Percentiles rank a stretch among this genome's conserved stretches.
phyloP scores from a whole-genome alignment of 1,140 invertebrate genomes.

The Dinoponera quadriceps region DNA sequence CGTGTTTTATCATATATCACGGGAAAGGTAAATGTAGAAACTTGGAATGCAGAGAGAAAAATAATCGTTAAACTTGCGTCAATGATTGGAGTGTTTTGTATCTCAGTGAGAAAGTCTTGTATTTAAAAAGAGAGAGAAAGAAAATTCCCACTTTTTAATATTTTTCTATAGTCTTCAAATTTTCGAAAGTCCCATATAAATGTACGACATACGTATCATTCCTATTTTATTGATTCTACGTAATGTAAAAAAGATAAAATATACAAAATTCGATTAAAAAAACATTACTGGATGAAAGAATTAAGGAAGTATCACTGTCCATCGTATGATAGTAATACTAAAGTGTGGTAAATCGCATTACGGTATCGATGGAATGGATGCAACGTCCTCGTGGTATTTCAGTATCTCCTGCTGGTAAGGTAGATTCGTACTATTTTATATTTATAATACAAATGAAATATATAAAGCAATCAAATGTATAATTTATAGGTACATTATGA shows the following conservation, averaged over 20 bases:
- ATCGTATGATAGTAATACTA: conserved; percentile 3
- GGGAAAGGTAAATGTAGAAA: conserved; percentile 16
- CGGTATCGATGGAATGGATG: conserved; percentile 30
- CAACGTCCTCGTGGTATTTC: conserved; percentile 5
- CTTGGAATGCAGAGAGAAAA: not conserved
- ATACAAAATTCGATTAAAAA: not conserved
- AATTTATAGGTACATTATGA: not conserved
- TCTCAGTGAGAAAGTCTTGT: not conserved
- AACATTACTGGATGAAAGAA: conserved; percentile 1
- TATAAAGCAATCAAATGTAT: not conserved
- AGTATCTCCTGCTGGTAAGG: conserved; percentile 46
- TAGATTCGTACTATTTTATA: not conserved
- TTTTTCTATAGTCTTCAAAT: too few relatives aligned
- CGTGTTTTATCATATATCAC: conserved; percentile 41
- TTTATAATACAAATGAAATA: not conserved
- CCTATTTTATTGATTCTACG: too few relatives aligned
- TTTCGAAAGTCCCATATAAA: too few relatives aligned
- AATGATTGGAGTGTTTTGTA: not conserved
- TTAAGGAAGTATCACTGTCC: not conserved
- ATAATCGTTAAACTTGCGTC: not conserved
- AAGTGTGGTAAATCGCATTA: conserved; percentile 12
- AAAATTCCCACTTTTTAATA: too few relatives aligned
- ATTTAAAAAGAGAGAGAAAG: too few relatives aligned
- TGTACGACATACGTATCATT: too few relatives aligned
- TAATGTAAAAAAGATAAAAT: too few relatives aligned